A percentile compares a stretch with the other conserved stretches of the same genome.
Evolutionary conservation across 2,797 vertebrate genomes (phyloP).

Genomic region (Mormyrops boulengeri): DNA sequence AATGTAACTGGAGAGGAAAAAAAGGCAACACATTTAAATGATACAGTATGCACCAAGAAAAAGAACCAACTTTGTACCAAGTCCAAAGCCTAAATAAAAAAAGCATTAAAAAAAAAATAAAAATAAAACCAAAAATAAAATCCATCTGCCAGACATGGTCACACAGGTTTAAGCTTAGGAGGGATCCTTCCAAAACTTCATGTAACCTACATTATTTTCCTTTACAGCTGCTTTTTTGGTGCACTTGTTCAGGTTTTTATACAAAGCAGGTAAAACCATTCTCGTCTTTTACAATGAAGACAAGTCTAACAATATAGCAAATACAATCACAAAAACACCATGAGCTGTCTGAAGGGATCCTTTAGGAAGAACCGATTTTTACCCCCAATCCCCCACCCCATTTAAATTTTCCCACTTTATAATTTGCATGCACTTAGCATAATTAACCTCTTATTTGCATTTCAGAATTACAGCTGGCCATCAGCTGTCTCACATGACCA

Average conservation of each 20-base stretch:
- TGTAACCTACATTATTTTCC: conserved; percentile 43
- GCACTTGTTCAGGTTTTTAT: conserved; percentile 49
- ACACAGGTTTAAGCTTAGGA: conserved; percentile 52
- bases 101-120: background rate
- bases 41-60: conserved; percentile 57
- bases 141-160: conserved; percentile 59
- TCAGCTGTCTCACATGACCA: conserved; percentile 72
- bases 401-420: conserved; percentile 48
- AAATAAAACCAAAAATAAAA: conserved; percentile 31
- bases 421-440: conserved; percentile 74
- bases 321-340: conserved; percentile 87
- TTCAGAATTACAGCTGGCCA: conserved; percentile 72
- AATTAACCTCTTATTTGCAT: conserved; percentile 65
- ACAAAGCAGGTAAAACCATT: conserved; percentile 9
- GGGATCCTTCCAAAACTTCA: conserved; percentile 63
- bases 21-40: conserved; percentile 50
- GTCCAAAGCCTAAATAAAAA: conserved; percentile 31
- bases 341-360: conserved; percentile 80
- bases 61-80: conserved; percentile 53
- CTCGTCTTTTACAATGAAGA: conserved; percentile 62
- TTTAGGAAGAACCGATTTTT: conserved; percentile 88
- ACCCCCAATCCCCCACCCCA: conserved; percentile 31
- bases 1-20: conserved; percentile 48
- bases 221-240: conserved; percentile 41
- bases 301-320: conserved; percentile 78